Evolutionary conservation across 2,797 vertebrate genomes (phyloP), one percentile per base, ranked within the genome.

Genomic region (Cottoperca gobio): DNA sequence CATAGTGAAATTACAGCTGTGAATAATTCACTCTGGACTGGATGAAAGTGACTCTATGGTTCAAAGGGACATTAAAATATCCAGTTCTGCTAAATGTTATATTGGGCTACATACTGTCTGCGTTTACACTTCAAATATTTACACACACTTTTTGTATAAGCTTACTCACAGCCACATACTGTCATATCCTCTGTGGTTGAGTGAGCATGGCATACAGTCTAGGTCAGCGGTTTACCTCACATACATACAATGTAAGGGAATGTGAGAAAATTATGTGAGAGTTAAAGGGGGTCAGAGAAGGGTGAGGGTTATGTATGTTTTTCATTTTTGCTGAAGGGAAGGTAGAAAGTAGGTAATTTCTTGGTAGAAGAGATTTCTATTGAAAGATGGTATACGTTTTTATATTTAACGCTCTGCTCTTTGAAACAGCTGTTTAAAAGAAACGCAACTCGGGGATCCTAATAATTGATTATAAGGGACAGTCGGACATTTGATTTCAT

Each of bases 1-100:
- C 59, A n/a, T 26, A 23, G 50, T 64, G 69, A 79, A 72, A 70
- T 53, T 65, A 65, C 61, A 60, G 67, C 9, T 45, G 24, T 67
- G 57, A 86, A 82, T 88, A 76, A 89, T 83, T 79, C 68, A 89
- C 40, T 63, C 52, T 48, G 13, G 13, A 61, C 49, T 60, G 37
- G 53, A 82, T 40, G 60, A 85, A 84, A 66, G 42, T 35, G 64
- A 79, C 63, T 79, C 43, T 31, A 24, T 31, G n/a, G 46, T 52
- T 77, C 69, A 17, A 19, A 35, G 48, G 17, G 31, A 53, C 76
- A 49, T 73, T 66, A 52, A 60, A 74, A 73, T 31, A 37, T 19
- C 43, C 66, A 50, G 6, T 9, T 24, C 48, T 70, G 46, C n/a
- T 76, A 28, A 59, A 70, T 62, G 72, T 79, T 50, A 68, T 42